Evolutionary conservation across 2,888 invertebrate species (phyloP).

Genomic region (Synergus gifuensis): DNA sequence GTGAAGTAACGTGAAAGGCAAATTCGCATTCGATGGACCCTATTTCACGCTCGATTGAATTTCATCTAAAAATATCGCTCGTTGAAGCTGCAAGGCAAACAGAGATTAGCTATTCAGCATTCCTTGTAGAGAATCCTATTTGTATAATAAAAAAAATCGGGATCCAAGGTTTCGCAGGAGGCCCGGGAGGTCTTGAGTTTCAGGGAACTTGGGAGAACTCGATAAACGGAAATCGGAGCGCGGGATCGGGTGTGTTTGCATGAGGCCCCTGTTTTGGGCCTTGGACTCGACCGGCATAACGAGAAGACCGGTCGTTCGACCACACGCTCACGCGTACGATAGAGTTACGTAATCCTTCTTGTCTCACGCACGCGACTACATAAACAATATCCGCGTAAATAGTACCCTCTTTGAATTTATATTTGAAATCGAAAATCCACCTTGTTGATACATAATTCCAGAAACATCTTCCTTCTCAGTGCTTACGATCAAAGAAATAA

Average conservation of each 20-base stretch:
- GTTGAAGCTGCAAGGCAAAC: neutral
- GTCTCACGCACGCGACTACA: constrained; percentile 53
- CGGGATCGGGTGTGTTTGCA: constrained; percentile 28
- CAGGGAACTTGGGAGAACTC: constrained; percentile 10
- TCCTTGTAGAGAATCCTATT: neutral
- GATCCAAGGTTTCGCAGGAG: neutral
- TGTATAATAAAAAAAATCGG: neutral
- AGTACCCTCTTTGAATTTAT: neutral
- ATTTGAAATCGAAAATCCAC: neutral
- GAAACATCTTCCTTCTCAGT: too few relatives aligned
- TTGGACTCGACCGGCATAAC: constrained; percentile 45
- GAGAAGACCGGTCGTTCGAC: constrained; percentile 58
- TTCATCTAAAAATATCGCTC: constrained; percentile 17
- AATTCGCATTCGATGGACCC: neutral
- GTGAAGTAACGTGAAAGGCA: constrained; percentile 35
- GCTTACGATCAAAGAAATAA: too few relatives aligned
- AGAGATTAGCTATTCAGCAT: neutral
- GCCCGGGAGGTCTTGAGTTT: constrained; percentile 13
- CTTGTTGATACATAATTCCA: too few relatives aligned
- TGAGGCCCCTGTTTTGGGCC: constrained; percentile 27
- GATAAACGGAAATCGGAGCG: constrained; percentile 34
- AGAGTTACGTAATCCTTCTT: constrained; percentile 63
- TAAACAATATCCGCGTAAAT: constrained; percentile 46
- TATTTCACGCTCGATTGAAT: constrained; percentile 16
- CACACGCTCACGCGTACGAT: constrained; percentile 51